Conservation (phyloP, 2,113 vertebrate genomes). For the Xiphophorus maculatus region DNA sequence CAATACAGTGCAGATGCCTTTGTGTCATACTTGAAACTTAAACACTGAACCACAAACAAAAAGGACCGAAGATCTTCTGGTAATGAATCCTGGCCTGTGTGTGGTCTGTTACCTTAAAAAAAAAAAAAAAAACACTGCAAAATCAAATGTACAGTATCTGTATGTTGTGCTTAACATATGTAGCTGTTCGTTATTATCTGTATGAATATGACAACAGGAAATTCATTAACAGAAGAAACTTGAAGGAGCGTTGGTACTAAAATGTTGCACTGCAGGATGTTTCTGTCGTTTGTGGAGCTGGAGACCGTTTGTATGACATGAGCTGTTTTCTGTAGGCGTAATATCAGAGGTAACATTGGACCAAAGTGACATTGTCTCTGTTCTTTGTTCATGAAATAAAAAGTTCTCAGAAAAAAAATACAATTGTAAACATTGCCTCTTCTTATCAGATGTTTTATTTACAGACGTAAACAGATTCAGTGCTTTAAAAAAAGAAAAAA, state of each 20-base stretch:
- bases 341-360: conserved; percentile 54
- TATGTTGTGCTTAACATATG: conserved; percentile 48
- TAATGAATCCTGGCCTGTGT: conserved; percentile 34
- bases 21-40: conserved; percentile 68
- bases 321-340: conserved; percentile 46
- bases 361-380: conserved; percentile 58
- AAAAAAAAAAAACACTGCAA: neutral
- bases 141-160: conserved; percentile 14
- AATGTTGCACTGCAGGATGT: conserved; percentile 28
- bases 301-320: conserved; percentile 46
- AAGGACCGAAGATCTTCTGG: conserved; percentile 40
- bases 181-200: conserved; percentile 50
- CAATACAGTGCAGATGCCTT: conserved; percentile 60
- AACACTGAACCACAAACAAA: conserved; percentile 56
- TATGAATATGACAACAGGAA: conserved; percentile 35
- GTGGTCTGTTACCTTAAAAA: conserved; percentile 21
- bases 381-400: conserved; percentile 49
- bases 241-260: conserved; percentile 28
- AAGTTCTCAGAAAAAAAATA: conserved; percentile 28
- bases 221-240: conserved; percentile 26
- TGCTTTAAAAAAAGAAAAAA: neutral
- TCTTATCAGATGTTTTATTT: neutral
- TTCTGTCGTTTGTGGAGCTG: conserved; percentile 15
- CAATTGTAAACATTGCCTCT: neutral
- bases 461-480: neutral